A percentile compares a stretch with the other conserved stretches of the same genome.
phyloP scores from a whole-genome alignment of 2,113 vertebrate species.

The Megaceryle maxima region DNA sequence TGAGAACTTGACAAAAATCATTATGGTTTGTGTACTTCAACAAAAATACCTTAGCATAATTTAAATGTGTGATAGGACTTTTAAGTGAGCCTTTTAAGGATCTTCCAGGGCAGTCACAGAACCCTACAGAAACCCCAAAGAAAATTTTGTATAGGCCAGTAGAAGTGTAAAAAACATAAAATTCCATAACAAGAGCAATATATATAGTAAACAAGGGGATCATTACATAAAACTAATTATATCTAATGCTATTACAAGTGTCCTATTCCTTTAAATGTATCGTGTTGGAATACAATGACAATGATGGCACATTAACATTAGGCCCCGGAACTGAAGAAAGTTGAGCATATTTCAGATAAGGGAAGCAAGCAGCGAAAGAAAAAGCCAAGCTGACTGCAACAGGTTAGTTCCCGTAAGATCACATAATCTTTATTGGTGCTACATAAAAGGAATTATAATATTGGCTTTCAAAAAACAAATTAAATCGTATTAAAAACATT shows the following conservation, averaged over 20 bases:
- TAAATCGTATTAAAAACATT: slow-evolving; percentile 29
- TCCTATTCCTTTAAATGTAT: slow-evolving; percentile 60
- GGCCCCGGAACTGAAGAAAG: slow-evolving; percentile 32
- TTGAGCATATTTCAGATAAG: slow-evolving; percentile 57
- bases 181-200: neutral
- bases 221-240: neutral
- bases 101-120: neutral
- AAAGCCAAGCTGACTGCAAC: neutral
- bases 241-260: slow-evolving; percentile 14
- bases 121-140: neutral
- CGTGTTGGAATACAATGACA: slow-evolving; percentile 50
- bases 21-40: neutral
- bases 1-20: neutral
- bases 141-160: neutral
- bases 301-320: slow-evolving; percentile 51
- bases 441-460: neutral
- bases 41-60: neutral
- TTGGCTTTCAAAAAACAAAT: no score
- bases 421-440: neutral
- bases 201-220: neutral
- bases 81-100: neutral
- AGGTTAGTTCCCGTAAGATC: slow-evolving; percentile 41
- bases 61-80: neutral
- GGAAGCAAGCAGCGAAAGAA: neutral
- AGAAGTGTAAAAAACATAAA: neutral